phyloP scores from a whole-genome alignment of 2,113 vertebrate genomes.

The Herpailurus yagouaroundi region DNA sequence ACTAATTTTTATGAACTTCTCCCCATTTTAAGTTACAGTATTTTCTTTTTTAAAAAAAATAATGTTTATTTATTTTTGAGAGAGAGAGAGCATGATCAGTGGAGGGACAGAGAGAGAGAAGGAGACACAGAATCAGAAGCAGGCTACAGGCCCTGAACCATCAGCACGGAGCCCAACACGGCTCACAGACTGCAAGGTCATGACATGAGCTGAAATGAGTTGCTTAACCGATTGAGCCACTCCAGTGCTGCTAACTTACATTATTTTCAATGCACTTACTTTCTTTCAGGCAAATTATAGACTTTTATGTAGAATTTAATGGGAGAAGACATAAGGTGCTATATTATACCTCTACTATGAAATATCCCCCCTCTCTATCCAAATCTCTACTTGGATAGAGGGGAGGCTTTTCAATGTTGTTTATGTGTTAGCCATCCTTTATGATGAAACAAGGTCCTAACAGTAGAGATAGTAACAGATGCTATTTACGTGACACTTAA shows the following conservation, averaged over 20 bases:
- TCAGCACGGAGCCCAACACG: no score
- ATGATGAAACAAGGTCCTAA: background rate
- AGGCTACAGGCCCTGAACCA: no score
- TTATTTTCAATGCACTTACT: background rate
- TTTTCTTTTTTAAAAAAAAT: background rate
- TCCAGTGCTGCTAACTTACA: background rate
- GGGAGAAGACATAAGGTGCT: background rate
- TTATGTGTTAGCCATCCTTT: background rate
- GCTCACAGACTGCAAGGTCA: no score
- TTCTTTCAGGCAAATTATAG: background rate
- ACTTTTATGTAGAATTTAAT: background rate
- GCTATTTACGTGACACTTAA: background rate
- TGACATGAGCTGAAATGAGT: no score
- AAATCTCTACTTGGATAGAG: background rate
- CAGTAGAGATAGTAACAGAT: background rate
- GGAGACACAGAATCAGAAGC: no score
- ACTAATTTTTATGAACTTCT: background rate
- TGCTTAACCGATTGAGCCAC: no score
- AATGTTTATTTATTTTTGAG: no score
- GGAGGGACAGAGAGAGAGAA: no score
- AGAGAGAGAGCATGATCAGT: no score
- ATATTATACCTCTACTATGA: background rate
- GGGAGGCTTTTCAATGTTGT: background rate
- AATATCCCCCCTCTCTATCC: background rate
- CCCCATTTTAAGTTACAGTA: background rate